These are phyloP conservation scores for Myzus persicae DNA, from an alignment of 1,140 invertebrate species.

Conservation along the genomic window DNA sequence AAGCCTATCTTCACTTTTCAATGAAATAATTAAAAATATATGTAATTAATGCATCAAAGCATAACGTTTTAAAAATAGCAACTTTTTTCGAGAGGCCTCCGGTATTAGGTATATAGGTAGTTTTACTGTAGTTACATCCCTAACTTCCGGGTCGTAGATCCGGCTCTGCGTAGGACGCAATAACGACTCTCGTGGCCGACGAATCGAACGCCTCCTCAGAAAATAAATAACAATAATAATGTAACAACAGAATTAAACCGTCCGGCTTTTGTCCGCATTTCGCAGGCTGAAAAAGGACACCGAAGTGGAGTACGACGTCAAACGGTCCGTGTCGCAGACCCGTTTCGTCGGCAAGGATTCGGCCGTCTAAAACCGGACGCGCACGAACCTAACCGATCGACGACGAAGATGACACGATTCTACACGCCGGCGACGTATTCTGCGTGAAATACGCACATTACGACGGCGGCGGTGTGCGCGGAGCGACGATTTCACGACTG, in stretches of 20 bases:
- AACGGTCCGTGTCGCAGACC: constrained; percentile 79
- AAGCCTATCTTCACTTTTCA: no score
- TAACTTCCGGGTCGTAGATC: no score
- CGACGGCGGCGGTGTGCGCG: not conserved
- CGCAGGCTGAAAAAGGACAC: constrained; percentile 76
- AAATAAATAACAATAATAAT: not conserved
- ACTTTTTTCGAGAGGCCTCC: no score
- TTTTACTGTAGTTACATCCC: no score
- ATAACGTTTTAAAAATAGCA: no score
- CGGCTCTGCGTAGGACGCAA: no score
- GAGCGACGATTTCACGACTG: constrained; percentile 23
- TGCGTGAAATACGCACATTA: not conserved
- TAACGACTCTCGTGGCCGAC: not conserved
- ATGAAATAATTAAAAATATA: no score
- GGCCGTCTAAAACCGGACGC: constrained; percentile 71
- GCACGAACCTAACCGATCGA: not conserved
- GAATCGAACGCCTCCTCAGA: not conserved
- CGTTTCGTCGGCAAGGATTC: constrained; percentile 86
- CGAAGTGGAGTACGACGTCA: constrained; percentile 81
- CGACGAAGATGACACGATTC: not conserved
- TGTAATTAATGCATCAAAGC: no score
- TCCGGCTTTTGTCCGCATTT: not conserved
- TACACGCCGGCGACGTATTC: not conserved
- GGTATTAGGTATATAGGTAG: no score
- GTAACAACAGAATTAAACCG: not conserved